Conservation (phyloP, 1,140 invertebrate species). For the Drosophila santomea region DNA sequence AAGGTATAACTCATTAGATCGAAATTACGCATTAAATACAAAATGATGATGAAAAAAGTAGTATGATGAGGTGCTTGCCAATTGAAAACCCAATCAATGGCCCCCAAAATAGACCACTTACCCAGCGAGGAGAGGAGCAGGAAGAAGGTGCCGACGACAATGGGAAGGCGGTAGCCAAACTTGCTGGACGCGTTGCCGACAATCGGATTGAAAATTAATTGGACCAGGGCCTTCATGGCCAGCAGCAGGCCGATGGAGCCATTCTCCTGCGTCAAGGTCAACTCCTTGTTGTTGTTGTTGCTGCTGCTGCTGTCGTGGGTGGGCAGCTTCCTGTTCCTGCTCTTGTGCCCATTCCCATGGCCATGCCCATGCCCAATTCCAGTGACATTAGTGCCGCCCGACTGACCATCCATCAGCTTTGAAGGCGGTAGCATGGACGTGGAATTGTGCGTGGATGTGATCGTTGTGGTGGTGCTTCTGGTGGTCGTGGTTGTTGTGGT, state of each 20-base stretch:
- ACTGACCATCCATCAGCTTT: conserved; percentile 31
- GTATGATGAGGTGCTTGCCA: background rate
- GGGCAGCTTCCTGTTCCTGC: conserved; percentile 28
- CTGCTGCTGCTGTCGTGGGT: conserved; percentile 34
- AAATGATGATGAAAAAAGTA: too few relatives aligned
- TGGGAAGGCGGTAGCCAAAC: conserved; percentile 92
- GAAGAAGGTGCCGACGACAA: conserved; percentile 92
- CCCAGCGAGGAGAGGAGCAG: conserved; percentile 92
- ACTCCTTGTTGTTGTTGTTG: conserved; percentile 41
- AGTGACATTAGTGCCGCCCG: conserved; percentile 63
- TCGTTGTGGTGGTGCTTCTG: background rate
- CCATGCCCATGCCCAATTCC: background rate
- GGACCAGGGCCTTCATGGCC: conserved; percentile 94
- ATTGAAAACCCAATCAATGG: background rate
- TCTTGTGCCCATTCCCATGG: conserved; percentile 4
- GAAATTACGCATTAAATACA: background rate
- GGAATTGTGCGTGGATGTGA: conserved; percentile 25
- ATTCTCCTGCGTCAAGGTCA: conserved; percentile 87
- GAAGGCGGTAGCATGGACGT: background rate
- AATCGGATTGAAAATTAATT: conserved; percentile 93
- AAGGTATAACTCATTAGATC: background rate
- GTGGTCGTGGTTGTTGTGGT: conserved; percentile 1
- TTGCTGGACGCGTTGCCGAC: conserved; percentile 89
- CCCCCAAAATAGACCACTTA: conserved; percentile 86
- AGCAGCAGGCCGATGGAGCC: conserved; percentile 92